Evolutionary conservation across 2,888 invertebrate genomes (phyloP).

Genomic region (Cryptocephalus primarius): DNA sequence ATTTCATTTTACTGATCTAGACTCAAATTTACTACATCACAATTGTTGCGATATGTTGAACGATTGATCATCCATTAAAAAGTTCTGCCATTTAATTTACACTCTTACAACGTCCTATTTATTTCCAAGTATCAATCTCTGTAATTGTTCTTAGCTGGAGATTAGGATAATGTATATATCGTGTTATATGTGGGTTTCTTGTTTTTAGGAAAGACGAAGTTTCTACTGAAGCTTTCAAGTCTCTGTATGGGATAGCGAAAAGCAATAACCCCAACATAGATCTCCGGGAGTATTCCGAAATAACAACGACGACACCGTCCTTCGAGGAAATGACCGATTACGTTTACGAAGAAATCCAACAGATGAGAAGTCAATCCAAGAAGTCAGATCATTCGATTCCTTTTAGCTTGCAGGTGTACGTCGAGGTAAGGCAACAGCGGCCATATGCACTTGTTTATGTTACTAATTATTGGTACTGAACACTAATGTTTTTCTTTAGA

Average conservation of each 20-base stretch:
- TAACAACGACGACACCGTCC: conserved; percentile 53
- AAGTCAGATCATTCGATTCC: conserved; percentile 51
- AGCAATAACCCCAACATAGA: conserved; percentile 41
- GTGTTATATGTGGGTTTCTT: no score
- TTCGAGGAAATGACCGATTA: conserved; percentile 64
- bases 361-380: no score
- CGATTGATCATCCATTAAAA: no score
- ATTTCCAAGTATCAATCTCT: no score
- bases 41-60: no score
- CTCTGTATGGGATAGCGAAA: conserved; percentile 60
- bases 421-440: conserved; percentile 52
- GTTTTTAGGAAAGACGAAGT: conserved; percentile 61
- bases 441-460: neutral
- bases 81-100: no score
- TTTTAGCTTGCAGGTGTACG: conserved; percentile 58
- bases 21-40: no score
- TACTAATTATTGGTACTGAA: neutral
- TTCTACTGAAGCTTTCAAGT: conserved; percentile 59
- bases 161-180: no score
- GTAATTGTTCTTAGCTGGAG: no score
- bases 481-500: conserved; percentile 36
- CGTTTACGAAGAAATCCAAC: conserved; percentile 50
- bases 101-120: no score
- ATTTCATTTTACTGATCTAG: no score
- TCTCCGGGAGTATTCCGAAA: conserved; percentile 22